Evolutionary conservation across 2,113 vertebrate species (phyloP), one percentile per base, ranked within the genome.

Genomic region (Trogon melanurus): DNA sequence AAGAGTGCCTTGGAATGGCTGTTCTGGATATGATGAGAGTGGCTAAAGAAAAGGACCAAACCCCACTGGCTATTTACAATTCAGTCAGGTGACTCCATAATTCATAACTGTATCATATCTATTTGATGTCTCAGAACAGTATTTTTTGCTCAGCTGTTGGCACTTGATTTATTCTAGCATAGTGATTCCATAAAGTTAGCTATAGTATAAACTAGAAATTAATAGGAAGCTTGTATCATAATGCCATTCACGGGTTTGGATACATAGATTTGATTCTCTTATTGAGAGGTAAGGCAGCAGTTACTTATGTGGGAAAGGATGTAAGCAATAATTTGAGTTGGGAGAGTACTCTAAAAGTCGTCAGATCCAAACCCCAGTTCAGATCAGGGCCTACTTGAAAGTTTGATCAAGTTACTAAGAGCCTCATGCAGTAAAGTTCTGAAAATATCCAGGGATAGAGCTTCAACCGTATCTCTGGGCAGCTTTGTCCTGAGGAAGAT

Each of bases 1-100:
- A 99, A 97, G 99, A 99, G 95, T 99, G 99, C 96, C 98, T 99
- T 88, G 99, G 99, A n/a, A 98, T 99, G 99, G 99, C 99, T 9
- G 99, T 99, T 75, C 96, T 99, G 64, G 99, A 99, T 97, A 99
- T 99, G 98, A 99, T 99, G 99, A 98, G 99, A 95, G 97, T 99
- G 61, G 99, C 99, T 67, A 99, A 99, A 97, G 99, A 99, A 95
- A 98, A 97, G 16, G 97, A 97, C 75, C 98, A 98, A 91, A 99
- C 99, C 1, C 98, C 99, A 6, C 96, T 99, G 85, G 98, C 98
- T 78, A 97, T 99, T 96, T 99, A 99, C 97, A 99, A 98, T 85
- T 97, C 98, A 71, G 95, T 97, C 97, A 99, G 99, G 99, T 99
- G 97, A 89, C 57, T 92, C 32, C 2, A 3, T 92, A 82, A 32